Evolutionary conservation across 2,888 invertebrate species (phyloP), one percentile per base, ranked within the genome.

Genomic region (Malacosoma neustria): DNA sequence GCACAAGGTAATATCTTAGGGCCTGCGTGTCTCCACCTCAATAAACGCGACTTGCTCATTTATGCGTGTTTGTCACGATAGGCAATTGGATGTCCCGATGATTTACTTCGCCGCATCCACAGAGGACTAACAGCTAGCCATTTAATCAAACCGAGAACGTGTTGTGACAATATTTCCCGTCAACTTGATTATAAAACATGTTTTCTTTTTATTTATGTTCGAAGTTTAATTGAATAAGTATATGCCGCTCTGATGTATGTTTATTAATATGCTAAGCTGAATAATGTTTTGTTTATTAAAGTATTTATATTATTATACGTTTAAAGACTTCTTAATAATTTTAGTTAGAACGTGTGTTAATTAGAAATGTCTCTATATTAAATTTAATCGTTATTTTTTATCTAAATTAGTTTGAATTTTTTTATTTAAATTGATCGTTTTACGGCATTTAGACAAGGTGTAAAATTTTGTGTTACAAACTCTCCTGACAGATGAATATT

Each of bases 51-150:
- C 69, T 61, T 61, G 60, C 63, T 61, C 42, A 76, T 81, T 82
- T 81, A 81, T 77, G 71, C 58, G 51, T 55, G 59, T 66, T 81
- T 74, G 80, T 81, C 84, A 85, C 84, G 84, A 70, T 65, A 62
- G 46, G 72, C 75, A 74, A 77, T 81, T 72, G 74, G 77, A 75
- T 71, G 74, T 74, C 73, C 67, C 61, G 67, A 73, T 81, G 79
- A 81, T 80, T 79, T 79, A 82, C 72, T 54, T 52, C 68, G 66
- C 76, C 69, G 72, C 73, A 72, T 72, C 67, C 15, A 11, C 9
- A 32, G 30, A 57, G 57, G 51, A 50, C 61, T 54, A 56, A 59
- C 36, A 39, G 42, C 40, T 44, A 48, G 60, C 61, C 62, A 67
- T 74, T 73, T 72, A 72, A 74, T 57, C 52, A 65, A 61, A 57